Base-by-base conservation (phyloP, 2,888 invertebrate genomes). In the Polymixis flavicincta region DNA sequence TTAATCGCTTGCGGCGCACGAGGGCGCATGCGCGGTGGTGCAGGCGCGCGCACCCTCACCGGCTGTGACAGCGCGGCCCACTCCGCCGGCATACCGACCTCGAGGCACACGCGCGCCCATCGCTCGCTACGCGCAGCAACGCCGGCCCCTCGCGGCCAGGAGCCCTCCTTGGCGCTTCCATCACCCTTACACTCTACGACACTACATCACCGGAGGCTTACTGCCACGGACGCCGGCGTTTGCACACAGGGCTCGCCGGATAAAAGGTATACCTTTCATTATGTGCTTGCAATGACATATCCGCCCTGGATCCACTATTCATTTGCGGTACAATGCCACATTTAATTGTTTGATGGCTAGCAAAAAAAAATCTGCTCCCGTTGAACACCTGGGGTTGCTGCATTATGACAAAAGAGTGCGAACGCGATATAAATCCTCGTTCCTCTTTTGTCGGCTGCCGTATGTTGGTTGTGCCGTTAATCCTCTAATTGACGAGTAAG, bases 111-210 rank as follows among this genome's bases (percentile, higher is more conserved):
- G 95, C 94, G 93, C 93, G 92, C 92, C 92, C 90, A 89, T 91
- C 93, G 94, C 93, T 92, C 94, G 94, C 94, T 90, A 90, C 92
- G 92, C 93, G 92, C 89, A 94, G 94, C 94, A 94, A 95, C 95
- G 95, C 96, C 95, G 95, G 96, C 96, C 96, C 95, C 91, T 93
- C 88, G 95, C 94, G 95, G 95, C 96, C 94, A 92, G 95, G 93
- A 95, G 95, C 95, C 95, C 94, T 93, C 91, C 92, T 91, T 89
- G 94, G 94, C 93, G 94, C 95, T 92, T 94, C 94, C 90, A 90
- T 90, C 92, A 93, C 91, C 92, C 90, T 85, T 86, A 84, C 88
- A 72, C 80, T 89, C 90, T 84, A 89, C 90, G 85, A 89, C 90
- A 89, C 89, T 86, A 87, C 92, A 93, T 87, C 92, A 87, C 90